Evolutionary conservation across 1,140 invertebrate species (phyloP), one percentile per base, ranked within the genome.

Genomic region (Samia ricini): DNA sequence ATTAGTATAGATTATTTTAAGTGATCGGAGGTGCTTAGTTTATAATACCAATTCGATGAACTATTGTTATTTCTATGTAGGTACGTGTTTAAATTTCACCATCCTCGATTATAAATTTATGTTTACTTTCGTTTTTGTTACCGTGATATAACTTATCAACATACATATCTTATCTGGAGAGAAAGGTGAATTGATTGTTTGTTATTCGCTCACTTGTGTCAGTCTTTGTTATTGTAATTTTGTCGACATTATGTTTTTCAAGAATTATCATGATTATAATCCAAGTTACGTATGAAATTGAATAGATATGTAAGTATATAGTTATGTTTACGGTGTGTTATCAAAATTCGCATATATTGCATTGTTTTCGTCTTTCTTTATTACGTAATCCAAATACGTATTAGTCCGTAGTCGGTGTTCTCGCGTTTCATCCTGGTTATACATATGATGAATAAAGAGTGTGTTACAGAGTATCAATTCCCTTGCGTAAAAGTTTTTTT

Each of bases 281-380:
- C 33, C 10, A 15, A 15, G n/a, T 42, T 42, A 42, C 33, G 33
- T 42, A 12, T 26, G 8, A 26, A 3, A 26, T 26, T 26, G 33
- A 42, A 42, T 42, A n/a, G n/a, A n/a, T n/a, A 55, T 12, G 10
- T 24, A 55, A 12, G 15, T 4, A 23, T 10, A 10, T 4, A 15
- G 1, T 55, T 21, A n/a, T 55, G 52, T 55, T 55, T 55, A 55
- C 21, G 3, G 22, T 15, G 10, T 23, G 22, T 24, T 55, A 55
- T 24, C 52, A 12, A 55, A 55, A 23, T 55, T 55, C n/a, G 52
- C 20, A 55, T 55, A 24, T 24, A 23, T 55, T 22, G 52, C 22
- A 23, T n/a, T 55, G 52, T 55, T 42, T 42, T 42, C n/a, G 33
- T 42, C 52, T 54, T 22, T 15, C 52, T 22, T 21, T 23, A 12